Conservation (phyloP, 2,797 vertebrate species). For the Sebastolobus altivelis region DNA sequence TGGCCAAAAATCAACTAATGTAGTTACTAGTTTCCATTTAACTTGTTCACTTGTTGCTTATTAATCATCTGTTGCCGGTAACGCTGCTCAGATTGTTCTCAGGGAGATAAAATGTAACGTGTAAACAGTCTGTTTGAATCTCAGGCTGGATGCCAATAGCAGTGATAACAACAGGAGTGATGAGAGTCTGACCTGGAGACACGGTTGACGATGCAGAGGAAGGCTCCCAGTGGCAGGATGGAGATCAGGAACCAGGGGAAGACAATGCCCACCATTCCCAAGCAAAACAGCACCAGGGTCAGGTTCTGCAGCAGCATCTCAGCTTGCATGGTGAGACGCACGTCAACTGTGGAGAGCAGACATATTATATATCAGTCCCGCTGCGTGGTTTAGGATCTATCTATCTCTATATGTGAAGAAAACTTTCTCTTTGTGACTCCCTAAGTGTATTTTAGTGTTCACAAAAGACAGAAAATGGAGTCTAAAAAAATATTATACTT, state of each 20-base stretch:
- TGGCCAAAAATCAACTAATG: not conserved
- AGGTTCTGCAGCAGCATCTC: slow-evolving; percentile 90
- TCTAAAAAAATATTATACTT: slow-evolving; percentile 7
- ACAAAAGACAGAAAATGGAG: not conserved
- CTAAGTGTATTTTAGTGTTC: not conserved
- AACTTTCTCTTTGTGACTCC: not conserved
- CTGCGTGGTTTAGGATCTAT: not conserved
- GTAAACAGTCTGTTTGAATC: not conserved
- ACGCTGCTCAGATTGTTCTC: not conserved
- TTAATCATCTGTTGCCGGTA: not conserved
- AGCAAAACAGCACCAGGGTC: slow-evolving; percentile 86
- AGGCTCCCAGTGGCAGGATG: slow-evolving; percentile 83
- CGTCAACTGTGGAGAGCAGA: slow-evolving; percentile 83
- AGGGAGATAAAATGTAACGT: not conserved
- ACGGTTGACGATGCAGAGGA: slow-evolving; percentile 85
- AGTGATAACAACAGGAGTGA: not conserved
- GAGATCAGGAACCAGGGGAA: slow-evolving; percentile 90
- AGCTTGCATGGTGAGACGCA: slow-evolving; percentile 85
- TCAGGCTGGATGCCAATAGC: not conserved
- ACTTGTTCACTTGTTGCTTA: not conserved
- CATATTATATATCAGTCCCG: slow-evolving; percentile 34
- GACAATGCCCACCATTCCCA: slow-evolving; percentile 84
- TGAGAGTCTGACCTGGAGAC: slow-evolving; percentile 84
- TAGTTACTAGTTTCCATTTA: not conserved
- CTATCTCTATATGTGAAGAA: not conserved